phyloP scores from a whole-genome alignment of 2,888 invertebrate genomes.

The Macropis europaea region DNA sequence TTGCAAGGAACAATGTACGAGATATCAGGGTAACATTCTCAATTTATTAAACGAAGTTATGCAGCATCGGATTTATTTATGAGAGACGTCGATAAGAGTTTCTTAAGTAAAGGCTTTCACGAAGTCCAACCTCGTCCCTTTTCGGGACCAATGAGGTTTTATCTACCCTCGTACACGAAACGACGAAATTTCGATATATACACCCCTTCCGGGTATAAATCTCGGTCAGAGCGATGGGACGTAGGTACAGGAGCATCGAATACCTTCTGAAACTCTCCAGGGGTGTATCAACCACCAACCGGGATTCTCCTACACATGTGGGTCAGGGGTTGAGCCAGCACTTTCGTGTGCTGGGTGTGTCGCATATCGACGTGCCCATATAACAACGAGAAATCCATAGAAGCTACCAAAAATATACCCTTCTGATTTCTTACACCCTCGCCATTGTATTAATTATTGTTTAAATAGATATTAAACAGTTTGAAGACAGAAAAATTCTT shows the following conservation, averaged over 20 bases:
- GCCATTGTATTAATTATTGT: no score
- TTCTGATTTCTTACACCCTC: no score
- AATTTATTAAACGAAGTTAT: no score
- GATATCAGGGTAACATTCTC: no score
- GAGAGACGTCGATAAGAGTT: background rate
- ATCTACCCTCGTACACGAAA: constrained; percentile 28
- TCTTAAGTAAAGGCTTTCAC: background rate
- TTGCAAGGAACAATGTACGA: no score
- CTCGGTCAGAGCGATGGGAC: constrained; percentile 16
- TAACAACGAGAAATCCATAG: background rate
- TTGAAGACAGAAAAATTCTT: no score
- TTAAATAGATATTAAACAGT: no score
- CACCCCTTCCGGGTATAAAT: constrained; percentile 33
- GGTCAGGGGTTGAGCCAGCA: constrained; percentile 43
- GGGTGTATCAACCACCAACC: constrained; percentile 44
- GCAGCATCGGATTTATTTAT: no score
- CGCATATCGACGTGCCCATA: background rate
- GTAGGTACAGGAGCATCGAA: constrained; percentile 17
- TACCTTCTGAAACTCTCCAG: constrained; percentile 40
- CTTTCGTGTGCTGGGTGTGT: constrained; percentile 11
- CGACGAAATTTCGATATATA: constrained; percentile 38
- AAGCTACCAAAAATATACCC: background rate
- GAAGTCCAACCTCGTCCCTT: constrained; percentile 12
- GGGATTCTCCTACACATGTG: constrained; percentile 32
- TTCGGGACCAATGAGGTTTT: constrained; percentile 45